Conservation (phyloP, 2,797 vertebrate species). For the Takifugu ocellatus region DNA sequence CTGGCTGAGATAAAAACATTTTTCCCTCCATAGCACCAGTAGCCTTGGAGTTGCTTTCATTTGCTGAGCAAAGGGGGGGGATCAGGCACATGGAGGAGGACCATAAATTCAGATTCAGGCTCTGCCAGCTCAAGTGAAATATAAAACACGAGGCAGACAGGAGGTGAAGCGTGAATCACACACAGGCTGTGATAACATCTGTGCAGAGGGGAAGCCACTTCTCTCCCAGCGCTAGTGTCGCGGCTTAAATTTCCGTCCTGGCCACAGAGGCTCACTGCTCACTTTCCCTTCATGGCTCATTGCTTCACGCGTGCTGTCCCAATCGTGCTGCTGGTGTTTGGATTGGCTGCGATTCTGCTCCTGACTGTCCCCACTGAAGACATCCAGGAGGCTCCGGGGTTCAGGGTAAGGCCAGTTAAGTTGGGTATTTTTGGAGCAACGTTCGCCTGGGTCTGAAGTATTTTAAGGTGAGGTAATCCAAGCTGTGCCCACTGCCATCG, state of each 20-base stretch:
- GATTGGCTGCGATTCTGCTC: conserved; percentile 79
- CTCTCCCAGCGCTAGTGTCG: background rate
- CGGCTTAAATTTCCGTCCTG: conserved; percentile 5
- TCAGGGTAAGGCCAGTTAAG: conserved; percentile 76
- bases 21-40: conserved; percentile 31
- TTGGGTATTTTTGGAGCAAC: conserved; percentile 16
- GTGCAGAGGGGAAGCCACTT: conserved; percentile 2
- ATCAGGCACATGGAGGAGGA: background rate
- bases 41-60: conserved; percentile 41
- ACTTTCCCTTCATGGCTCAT: conserved; percentile 64
- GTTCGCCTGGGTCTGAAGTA: background rate
- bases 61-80: background rate
- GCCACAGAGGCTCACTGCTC: background rate
- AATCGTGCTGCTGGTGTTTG: conserved; percentile 72
- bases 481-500: background rate
- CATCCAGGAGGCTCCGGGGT: conserved; percentile 70
- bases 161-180: conserved; percentile 42
- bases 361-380: conserved; percentile 79
- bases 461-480: background rate
- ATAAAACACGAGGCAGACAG: conserved; percentile 39
- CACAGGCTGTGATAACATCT: conserved; percentile 10
- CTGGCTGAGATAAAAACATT: conserved; percentile 22
- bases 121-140: conserved; percentile 35
- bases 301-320: conserved; percentile 45
- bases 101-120: conserved; percentile 19